Conservation (phyloP, 2,888 invertebrate genomes). For the Cryptus viduatorius region DNA sequence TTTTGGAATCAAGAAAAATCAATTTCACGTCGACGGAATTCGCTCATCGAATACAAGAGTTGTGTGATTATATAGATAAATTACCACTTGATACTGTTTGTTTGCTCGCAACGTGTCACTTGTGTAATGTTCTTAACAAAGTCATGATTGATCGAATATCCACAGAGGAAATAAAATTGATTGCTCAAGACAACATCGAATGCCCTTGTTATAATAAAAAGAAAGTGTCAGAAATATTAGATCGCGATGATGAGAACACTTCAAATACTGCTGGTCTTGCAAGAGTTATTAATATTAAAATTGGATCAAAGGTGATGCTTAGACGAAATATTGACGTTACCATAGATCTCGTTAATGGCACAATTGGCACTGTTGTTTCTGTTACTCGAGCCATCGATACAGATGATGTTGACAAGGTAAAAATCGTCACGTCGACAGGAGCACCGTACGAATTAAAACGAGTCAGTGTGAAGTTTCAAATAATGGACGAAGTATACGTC, state of each 20-base stretch:
- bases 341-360: constrained; percentile 73
- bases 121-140: constrained; percentile 76
- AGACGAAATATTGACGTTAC: constrained; percentile 72
- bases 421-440: constrained; percentile 58
- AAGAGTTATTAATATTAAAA: constrained; percentile 68
- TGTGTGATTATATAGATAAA: constrained; percentile 68
- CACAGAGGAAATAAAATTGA: constrained; percentile 70
- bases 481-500: too few species aligned
- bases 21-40: constrained; percentile 20
- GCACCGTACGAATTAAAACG: constrained; percentile 57
- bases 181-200: constrained; percentile 69
- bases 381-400: constrained; percentile 55
- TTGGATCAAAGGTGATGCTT: constrained; percentile 71
- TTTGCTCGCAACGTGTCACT: constrained; percentile 75
- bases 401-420: constrained; percentile 52
- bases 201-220: constrained; percentile 61
- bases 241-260: constrained; percentile 63
- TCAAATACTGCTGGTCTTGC: constrained; percentile 70
- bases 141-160: constrained; percentile 73
- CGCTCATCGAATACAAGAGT: constrained; percentile 65
- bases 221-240: constrained; percentile 58
- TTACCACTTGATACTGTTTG: constrained; percentile 75
- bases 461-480: constrained; percentile 26
- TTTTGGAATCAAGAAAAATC: constrained; percentile 55
- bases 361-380: constrained; percentile 58